Conservation (phyloP, 2,888 invertebrate genomes). For the Plagodis pulveraria region DNA sequence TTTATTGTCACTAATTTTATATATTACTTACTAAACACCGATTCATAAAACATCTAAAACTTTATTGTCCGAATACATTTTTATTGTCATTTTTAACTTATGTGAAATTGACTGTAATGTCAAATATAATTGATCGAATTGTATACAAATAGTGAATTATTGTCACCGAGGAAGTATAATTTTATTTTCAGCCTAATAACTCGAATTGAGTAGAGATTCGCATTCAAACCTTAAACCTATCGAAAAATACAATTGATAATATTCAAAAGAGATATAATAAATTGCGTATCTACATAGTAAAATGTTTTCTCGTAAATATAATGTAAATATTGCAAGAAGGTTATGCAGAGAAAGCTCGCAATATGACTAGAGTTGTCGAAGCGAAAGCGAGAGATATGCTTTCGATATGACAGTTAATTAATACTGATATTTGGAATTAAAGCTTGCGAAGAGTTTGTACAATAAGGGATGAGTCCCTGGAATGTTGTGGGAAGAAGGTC, state of each 20-base stretch:
- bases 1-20: conserved; percentile 48
- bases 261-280: conserved; percentile 62
- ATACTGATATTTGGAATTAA: conserved; percentile 54
- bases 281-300: conserved; percentile 73
- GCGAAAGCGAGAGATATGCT: conserved; percentile 79
- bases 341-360: conserved; percentile 67
- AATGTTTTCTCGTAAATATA: conserved; percentile 62
- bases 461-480: conserved; percentile 47
- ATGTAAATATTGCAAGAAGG: conserved; percentile 59
- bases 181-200: conserved; percentile 32
- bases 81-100: conserved; percentile 64
- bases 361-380: conserved; percentile 52
- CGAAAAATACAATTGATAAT: conserved; percentile 73
- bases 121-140: conserved; percentile 70
- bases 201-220: conserved; percentile 44
- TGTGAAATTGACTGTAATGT: conserved; percentile 71
- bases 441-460: conserved; percentile 57
- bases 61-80: conserved; percentile 65
- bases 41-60: conserved; percentile 59
- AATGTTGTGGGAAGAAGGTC: conserved; percentile 52
- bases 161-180: conserved; percentile 61
- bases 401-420: conserved; percentile 70
- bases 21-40: conserved; percentile 60
- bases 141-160: conserved; percentile 66
- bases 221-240: conserved; percentile 66